Evolutionary conservation across 2,797 vertebrate genomes (phyloP).

Genomic region (Nyctalus aviator): DNA sequence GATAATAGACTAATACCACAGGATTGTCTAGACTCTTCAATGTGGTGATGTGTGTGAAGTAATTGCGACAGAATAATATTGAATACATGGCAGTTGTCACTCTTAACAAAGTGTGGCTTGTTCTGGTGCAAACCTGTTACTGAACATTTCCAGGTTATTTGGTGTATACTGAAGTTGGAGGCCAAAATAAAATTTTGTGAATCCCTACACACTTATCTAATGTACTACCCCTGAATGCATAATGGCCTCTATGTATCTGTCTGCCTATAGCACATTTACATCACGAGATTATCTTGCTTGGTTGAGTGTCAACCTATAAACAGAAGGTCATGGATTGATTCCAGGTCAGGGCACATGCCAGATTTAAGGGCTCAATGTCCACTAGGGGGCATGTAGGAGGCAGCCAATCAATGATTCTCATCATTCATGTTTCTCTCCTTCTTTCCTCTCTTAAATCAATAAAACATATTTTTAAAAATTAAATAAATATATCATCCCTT

Average conservation of each 20-base stretch:
- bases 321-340: too few species aligned
- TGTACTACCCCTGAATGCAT: not conserved
- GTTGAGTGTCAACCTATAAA: too few species aligned
- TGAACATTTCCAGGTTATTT: not conserved
- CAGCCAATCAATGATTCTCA: too few species aligned
- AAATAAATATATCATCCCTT: not conserved
- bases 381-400: too few species aligned
- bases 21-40: not conserved
- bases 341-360: too few species aligned
- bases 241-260: not conserved
- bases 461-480: too few species aligned
- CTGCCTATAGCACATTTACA: not conserved
- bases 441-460: too few species aligned
- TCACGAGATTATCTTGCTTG: not conserved
- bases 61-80: not conserved
- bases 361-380: too few species aligned
- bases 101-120: not conserved
- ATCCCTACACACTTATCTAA: not conserved
- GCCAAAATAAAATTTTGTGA: not conserved
- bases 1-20: not conserved
- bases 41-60: not conserved
- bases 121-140: not conserved
- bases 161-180: not conserved
- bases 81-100: not conserved
- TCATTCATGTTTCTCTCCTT: too few species aligned